Conservation (phyloP, 2,113 vertebrate genomes). For the Chinchilla lanigera region DNA sequence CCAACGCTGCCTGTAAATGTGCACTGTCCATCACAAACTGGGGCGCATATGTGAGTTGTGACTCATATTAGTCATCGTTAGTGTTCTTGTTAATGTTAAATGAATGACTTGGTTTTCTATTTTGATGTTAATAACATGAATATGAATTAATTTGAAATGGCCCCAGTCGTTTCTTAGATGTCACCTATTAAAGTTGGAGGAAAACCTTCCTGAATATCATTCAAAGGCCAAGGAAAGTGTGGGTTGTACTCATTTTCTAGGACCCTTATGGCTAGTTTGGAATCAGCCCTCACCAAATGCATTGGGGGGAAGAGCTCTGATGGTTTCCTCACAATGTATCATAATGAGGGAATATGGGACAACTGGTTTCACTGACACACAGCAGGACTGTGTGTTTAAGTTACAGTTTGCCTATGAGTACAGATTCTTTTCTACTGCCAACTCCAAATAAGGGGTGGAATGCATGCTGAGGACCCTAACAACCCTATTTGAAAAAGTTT, state of each 20-base stretch:
- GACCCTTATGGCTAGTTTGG: not conserved
- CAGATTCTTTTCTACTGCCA: slow-evolving; percentile 54
- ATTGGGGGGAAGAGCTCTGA: slow-evolving; percentile 10
- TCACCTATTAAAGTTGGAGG: slow-evolving; percentile 3
- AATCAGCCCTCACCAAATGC: not conserved
- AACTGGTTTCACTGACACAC: slow-evolving; percentile 58
- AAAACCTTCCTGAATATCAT: not conserved
- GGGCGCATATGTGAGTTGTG: not conserved
- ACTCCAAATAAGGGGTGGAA: slow-evolving; percentile 63
- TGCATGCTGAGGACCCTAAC: slow-evolving; percentile 13
- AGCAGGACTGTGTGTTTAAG: slow-evolving; percentile 30
- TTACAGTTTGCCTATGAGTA: not conserved
- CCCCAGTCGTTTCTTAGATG: not conserved
- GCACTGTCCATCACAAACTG: too few relatives aligned
- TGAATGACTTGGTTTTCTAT: not conserved
- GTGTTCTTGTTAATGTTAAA: not conserved
- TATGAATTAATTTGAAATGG: not conserved
- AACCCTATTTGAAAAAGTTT: slow-evolving; percentile 40
- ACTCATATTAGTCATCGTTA: not conserved
- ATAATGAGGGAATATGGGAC: slow-evolving; percentile 20
- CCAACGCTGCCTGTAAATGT: not conserved
- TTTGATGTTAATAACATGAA: not conserved
- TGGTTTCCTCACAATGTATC: not conserved
- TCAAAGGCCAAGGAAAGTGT: not conserved
- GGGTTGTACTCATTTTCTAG: not conserved